Evolutionary conservation across 2,113 vertebrate genomes (phyloP), one percentile per base, ranked within the genome.

Genomic region (Tauraco erythrolophus): DNA sequence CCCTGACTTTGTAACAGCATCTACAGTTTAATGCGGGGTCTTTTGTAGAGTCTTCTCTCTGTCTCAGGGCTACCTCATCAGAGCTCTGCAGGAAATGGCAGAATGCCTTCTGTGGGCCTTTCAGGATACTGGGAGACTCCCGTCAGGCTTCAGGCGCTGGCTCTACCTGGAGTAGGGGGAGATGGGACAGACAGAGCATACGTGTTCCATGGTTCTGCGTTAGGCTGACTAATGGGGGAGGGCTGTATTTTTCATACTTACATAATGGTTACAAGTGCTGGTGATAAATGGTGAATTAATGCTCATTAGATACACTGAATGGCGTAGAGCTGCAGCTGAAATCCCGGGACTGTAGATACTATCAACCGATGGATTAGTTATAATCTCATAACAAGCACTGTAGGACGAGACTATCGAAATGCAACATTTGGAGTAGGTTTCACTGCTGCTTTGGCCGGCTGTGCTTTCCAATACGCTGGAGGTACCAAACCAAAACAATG

Each of bases 261-360:
- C 0, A 45, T 45, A 54, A 11, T 45, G 45, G 39, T 64, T 83
- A 19, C 39, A 50, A 92, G n/a, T 46, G 45, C 77, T 41, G 31
- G 65, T 88, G 92, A 89, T 61, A 81, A 84, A 94, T 95, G 83
- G 48, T 19, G 62, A 89, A 92, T 95, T 89, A 92, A 95, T 93
- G 71, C 78, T 87, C 21, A 41, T 94, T 86, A 94, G 88, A 13
- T 84, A 31, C 24, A 56, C 79, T 78, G 71, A 84, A 66, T 0
- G 0, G 70, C 80, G 72, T 43, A 45, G 64, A 87, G 69, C 89
- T 94, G 64, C 51, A 89, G 80, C 69, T 94, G 64, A 88, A 81
- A 86, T 71, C 50, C 88, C 41, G 69, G 83, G 85, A 94, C 86
- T 64, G 76, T 22, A 77, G 94, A 62, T 90, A 13, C 64, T 84